Evolutionary conservation across 2,888 invertebrate genomes (phyloP).

Genomic region (Drosophila testacea): DNA sequence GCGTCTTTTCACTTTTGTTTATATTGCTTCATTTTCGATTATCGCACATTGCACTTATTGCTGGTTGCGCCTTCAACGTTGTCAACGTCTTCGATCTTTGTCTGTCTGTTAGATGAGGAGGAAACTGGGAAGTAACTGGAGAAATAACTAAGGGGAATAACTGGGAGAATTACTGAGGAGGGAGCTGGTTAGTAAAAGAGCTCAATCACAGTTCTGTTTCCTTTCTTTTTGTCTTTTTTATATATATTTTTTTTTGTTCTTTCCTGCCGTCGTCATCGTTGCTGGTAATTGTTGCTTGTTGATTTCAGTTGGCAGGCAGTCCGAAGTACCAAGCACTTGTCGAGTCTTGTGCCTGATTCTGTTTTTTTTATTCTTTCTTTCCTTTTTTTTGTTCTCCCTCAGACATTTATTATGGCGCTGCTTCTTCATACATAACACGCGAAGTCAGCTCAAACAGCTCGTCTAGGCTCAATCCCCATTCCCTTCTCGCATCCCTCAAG

Average conservation of each 20-base stretch:
- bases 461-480: conserved; percentile 43
- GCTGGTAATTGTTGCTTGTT: conserved; percentile 77
- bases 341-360: conserved; percentile 34
- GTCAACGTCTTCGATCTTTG: conserved; percentile 69
- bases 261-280: conserved; percentile 31
- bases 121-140: neutral
- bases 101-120: conserved; percentile 21
- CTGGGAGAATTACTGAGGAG: neutral
- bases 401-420: conserved; percentile 52
- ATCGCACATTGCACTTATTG: conserved; percentile 73
- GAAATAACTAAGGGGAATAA: neutral
- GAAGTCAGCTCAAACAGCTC: conserved; percentile 27
- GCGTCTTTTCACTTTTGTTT: conserved; percentile 62
- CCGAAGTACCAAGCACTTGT: conserved; percentile 45
- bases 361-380: neutral
- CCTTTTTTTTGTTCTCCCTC: neutral
- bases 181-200: conserved; percentile 37
- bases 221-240: conserved; percentile 9
- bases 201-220: conserved; percentile 58
- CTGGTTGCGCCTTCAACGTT: conserved; percentile 45
- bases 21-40: conserved; percentile 76
- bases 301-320: conserved; percentile 64
- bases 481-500: conserved; percentile 36
- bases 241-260: conserved; percentile 12
- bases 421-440: conserved; percentile 40